Conservation (phyloP, 1,140 invertebrate genomes). For the Orchestia grillus region DNA sequence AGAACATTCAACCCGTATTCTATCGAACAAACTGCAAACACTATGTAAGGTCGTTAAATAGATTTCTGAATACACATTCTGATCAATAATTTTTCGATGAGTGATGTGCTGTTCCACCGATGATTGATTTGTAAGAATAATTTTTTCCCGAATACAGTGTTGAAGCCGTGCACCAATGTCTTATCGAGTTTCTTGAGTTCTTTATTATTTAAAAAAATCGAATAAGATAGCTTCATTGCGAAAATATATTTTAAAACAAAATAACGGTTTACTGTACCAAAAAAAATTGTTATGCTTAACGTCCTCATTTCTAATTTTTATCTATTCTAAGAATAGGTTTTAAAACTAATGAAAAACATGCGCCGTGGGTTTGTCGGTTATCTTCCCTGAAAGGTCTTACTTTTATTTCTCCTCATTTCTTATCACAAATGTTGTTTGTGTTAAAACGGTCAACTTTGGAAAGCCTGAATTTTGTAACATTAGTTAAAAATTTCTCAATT, state of each 20-base stretch:
- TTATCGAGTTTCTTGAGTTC: neutral
- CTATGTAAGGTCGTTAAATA: no score
- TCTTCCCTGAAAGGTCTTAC: neutral
- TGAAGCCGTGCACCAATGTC: neutral
- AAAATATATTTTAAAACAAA: neutral
- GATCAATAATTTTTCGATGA: neutral
- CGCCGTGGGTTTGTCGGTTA: neutral
- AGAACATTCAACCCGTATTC: no score
- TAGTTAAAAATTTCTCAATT: no score
- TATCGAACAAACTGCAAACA: no score
- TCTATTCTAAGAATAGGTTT: neutral
- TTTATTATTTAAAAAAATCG: neutral
- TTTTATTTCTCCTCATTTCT: neutral
- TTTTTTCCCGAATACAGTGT: neutral
- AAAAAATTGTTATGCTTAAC: neutral
- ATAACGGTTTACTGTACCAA: neutral
- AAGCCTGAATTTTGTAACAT: neutral
- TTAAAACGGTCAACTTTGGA: neutral
- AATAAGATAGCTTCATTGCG: neutral
- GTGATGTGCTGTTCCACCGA: neutral
- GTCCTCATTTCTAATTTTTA: neutral
- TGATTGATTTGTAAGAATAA: neutral
- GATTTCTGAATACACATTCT: no score
- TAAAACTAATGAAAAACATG: neutral
- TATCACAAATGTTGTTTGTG: neutral